Base-by-base conservation (phyloP, 2,113 vertebrate species). In the Clarias batrachus region DNA sequence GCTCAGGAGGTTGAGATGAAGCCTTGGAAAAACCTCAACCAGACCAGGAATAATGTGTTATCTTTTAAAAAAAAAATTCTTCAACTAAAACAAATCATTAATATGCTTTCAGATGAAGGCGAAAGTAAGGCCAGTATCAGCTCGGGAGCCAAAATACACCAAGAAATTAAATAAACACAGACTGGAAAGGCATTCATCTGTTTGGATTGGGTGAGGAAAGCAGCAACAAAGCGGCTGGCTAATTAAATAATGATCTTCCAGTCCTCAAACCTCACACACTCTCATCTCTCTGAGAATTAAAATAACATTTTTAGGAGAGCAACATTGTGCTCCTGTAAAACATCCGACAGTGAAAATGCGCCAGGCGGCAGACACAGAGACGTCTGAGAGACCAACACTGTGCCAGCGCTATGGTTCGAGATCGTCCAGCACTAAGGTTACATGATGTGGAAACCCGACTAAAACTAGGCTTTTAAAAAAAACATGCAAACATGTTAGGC, bases 1-100 rank as follows among this genome's bases (percentile, higher is more conserved):
- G 54, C 57, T 68, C 62, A 80, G 60, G 37, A 56, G 60, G 77
- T 81, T 27, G 17, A 48, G 48, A 74, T 65, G 52, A 11, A 77
- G 25, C 21, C 73, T n/a, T 74, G 60, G 25, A 86, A 85, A 87
- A 86, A 71, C 10, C 82, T 73, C 76, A 79, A 63, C 25, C 86
- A 68, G 84, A 86, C 57, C 25, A 84, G 81, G 78, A 89, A 56
- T 56, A 82, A 85, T 59, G 60, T 37, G 68, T 87, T 85, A 82
- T 87, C 85, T 87, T 30, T 63, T n/a, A 76, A 87, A 87, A 76
- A 87, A 87, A 33, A 48, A 66, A 70, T 65, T 78, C 82, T 87
- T 93, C 79, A 86, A 88, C 87, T 88, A 89, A 87, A 91, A 84
- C 79, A 87, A 86, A 90, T 84, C 82, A 82, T 74, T 85, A 85